A percentile compares a stretch with the other conserved stretches of the same genome.
Conservation (phyloP, 2,113 vertebrate genomes). For the Anser brachyrhynchus region DNA sequence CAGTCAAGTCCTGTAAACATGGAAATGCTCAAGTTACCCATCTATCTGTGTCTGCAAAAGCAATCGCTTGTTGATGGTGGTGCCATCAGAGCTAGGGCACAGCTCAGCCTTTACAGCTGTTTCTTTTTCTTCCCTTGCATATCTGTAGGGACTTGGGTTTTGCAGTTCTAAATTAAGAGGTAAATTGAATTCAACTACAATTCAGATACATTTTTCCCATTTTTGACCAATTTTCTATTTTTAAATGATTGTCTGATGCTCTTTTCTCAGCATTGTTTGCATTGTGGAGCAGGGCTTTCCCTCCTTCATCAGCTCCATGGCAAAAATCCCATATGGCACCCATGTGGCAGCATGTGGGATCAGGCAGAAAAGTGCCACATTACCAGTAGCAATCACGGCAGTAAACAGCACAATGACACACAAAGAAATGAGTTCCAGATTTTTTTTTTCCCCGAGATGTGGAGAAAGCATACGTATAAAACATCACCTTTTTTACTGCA, state of each 20-base stretch:
- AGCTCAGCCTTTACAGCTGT: neutral
- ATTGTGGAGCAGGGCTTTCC: neutral
- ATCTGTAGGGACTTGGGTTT: neutral
- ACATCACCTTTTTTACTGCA: neutral
- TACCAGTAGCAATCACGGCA: slow-evolving; percentile 4
- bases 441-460: neutral
- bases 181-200: neutral
- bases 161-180: neutral
- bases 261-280: accelerated
- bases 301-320: slow-evolving; percentile 28
- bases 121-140: neutral
- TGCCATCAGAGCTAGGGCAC: neutral
- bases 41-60: neutral
- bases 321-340: slow-evolving; percentile 53
- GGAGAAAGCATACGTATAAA: neutral
- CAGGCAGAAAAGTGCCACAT: slow-evolving; percentile 34
- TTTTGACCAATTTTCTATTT: neutral
- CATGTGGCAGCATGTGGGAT: slow-evolving; percentile 28
- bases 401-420: neutral
- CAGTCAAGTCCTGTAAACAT: neutral
- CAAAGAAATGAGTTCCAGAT: slow-evolving; percentile 44
- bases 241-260: neutral
- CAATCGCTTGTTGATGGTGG: neutral
- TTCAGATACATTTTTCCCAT: neutral
- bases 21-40: neutral